Evolutionary conservation across 2,888 invertebrate genomes (phyloP), one percentile per base, ranked within the genome.

Genomic region (Malacosoma neustria): DNA sequence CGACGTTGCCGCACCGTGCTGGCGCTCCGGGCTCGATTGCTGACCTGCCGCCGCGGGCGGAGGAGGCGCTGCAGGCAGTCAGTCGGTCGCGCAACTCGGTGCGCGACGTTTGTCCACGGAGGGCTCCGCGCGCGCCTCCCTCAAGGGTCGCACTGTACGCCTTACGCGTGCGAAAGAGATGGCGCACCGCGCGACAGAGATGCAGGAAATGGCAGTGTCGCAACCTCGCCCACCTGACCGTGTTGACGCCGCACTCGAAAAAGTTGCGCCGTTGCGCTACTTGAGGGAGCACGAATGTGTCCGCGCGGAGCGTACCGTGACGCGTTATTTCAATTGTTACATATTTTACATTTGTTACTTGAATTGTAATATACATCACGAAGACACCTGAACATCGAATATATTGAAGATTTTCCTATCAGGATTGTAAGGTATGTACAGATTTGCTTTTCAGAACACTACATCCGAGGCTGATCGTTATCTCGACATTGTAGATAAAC

Each of bases 161-260:
- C 39, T 45, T 54, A 56, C 49, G 64, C 58, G 80, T 70, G 79
- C 55, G 71, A 84, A 61, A 61, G 72, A 71, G 79, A 79, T 51
- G 44, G 51, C 51, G 39, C 37, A 37, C 46, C 47, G 51, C 42
- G 51, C 46, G 62, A 70, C 55, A 53, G 74, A 69, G 79, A 80
- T 51, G 48, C 58, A 6, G 61, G 49, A 53, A 56, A 82, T 77
- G 77, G 73, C 82, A 72, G 77, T 82, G 84, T 82, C 85, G 85
- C 85, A 84, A 85, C 84, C 80, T 84, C 84, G 81, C 84, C 84
- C 85, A 85, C 85, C 85, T 85, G 85, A 85, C 82, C 79, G 82
- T 84, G 85, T 82, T 84, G 84, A 84, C 72, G 84, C 81, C 82
- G 82, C 76, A 76, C 81, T 82, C 75, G 79, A 81, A 82, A 82